phyloP scores from a whole-genome alignment of 1,140 invertebrate species.

The Atopsyche davidsoni region DNA sequence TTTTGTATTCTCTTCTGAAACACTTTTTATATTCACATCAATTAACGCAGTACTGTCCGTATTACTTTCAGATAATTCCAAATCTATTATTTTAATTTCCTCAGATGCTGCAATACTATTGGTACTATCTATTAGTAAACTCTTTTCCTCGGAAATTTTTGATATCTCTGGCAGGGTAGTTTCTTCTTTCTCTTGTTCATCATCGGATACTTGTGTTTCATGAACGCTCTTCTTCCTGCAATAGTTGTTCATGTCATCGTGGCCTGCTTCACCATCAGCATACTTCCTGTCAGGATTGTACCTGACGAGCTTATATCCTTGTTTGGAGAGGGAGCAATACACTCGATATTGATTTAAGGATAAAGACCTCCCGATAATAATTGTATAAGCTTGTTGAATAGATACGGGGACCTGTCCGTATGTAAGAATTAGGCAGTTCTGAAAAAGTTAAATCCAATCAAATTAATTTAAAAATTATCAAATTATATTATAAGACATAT shows the following conservation, averaged over 20 bases:
- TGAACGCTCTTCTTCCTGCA: too few species aligned
- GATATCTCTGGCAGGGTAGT: too few species aligned
- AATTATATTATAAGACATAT: too few species aligned
- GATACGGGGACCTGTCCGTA: conserved; percentile 52
- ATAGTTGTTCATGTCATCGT: too few species aligned
- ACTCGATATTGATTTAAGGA: conserved; percentile 54
- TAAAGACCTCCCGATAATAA: conserved; percentile 47
- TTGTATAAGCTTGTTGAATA: conserved; percentile 55
- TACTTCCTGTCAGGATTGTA: conserved; percentile 26
- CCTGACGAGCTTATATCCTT: conserved; percentile 49
- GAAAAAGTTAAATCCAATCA: conserved; percentile 34
- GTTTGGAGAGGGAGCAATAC: conserved; percentile 52
- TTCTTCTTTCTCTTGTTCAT: too few species aligned
- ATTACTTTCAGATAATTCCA: too few species aligned
- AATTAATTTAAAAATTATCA: background rate
- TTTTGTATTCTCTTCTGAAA: too few species aligned
- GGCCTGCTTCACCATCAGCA: background rate
- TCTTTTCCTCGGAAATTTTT: too few species aligned
- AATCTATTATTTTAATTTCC: too few species aligned
- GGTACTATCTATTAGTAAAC: background rate
- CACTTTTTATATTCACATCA: too few species aligned
- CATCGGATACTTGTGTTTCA: too few species aligned
- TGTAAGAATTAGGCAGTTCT: conserved; percentile 53
- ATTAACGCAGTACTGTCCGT: too few species aligned
- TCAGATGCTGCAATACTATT: background rate